These are phyloP conservation scores for Bungarus multicinctus DNA, from an alignment of 2,113 vertebrate species.

Conservation along the genomic window DNA sequence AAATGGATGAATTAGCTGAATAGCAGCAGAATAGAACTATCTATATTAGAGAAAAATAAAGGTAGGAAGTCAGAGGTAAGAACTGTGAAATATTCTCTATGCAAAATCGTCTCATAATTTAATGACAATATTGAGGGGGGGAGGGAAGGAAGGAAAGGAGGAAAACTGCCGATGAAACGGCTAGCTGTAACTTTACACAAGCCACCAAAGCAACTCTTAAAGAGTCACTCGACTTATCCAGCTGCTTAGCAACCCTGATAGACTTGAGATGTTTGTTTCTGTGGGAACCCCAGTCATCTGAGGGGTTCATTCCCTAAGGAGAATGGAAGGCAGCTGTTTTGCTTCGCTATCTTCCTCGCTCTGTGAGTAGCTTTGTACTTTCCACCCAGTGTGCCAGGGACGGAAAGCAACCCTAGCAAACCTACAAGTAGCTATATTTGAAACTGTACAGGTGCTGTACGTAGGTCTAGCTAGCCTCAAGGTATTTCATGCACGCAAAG, in stretches of 20 bases:
- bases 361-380: background rate
- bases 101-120: background rate
- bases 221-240: background rate
- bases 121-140: background rate
- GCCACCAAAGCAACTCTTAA: background rate
- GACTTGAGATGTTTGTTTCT: background rate
- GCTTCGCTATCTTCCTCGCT: background rate
- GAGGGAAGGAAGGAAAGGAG: background rate
- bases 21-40: background rate
- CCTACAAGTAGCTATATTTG: background rate
- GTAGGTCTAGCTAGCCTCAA: background rate
- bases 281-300: background rate
- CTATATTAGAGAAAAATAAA: background rate
- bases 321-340: background rate
- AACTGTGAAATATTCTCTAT: background rate
- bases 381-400: background rate
- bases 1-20: background rate
- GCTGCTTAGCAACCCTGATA: slow-evolving; percentile 6
- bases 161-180: background rate
- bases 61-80: background rate
- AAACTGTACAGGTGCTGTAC: background rate
- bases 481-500: background rate
- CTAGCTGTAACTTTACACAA: background rate
- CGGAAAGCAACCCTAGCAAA: background rate
- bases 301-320: background rate